Conservation (phyloP, 2,113 vertebrate species). For the Corydoras maculifer region DNA sequence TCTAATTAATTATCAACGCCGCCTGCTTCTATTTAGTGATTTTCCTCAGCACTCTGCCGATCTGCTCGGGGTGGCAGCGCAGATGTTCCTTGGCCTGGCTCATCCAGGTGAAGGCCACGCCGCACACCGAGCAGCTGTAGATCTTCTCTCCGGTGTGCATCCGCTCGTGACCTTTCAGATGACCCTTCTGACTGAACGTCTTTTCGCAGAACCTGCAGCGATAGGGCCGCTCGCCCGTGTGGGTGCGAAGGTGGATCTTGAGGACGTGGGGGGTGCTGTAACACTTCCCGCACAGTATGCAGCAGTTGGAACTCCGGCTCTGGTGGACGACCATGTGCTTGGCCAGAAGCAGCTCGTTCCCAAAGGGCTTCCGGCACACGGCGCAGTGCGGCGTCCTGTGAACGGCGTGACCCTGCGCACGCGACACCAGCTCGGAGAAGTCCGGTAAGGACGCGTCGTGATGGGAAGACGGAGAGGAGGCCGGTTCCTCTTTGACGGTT, state of each 20-base stretch:
- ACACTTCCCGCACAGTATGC: conserved; percentile 25
- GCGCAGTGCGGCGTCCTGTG: conserved; percentile 1
- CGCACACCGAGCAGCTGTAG: conserved; percentile 4
- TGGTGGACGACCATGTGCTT: conserved; percentile 19
- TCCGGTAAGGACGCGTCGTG: background rate
- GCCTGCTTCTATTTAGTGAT: background rate
- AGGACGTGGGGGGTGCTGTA: conserved; percentile 1
- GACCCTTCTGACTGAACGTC: conserved; percentile 1
- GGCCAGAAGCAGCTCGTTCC: background rate
- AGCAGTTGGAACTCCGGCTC: conserved; percentile 6
- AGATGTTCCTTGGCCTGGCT: background rate
- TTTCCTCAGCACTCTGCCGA: background rate
- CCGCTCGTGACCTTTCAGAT: conserved; percentile 1
- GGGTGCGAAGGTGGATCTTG: background rate
- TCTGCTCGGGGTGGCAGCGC: background rate
- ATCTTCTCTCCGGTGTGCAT: conserved; percentile 6
- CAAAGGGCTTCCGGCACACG: conserved; percentile 15
- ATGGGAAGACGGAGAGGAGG: background rate
- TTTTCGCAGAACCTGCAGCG: conserved; percentile 8
- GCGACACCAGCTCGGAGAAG: background rate
- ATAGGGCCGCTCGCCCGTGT: conserved; percentile 2
- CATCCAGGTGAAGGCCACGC: background rate
- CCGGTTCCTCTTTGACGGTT: background rate
- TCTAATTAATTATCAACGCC: too few relatives aligned
- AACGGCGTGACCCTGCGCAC: background rate